Base-by-base conservation (phyloP, 1,140 invertebrate genomes). In the Periplaneta americana region DNA sequence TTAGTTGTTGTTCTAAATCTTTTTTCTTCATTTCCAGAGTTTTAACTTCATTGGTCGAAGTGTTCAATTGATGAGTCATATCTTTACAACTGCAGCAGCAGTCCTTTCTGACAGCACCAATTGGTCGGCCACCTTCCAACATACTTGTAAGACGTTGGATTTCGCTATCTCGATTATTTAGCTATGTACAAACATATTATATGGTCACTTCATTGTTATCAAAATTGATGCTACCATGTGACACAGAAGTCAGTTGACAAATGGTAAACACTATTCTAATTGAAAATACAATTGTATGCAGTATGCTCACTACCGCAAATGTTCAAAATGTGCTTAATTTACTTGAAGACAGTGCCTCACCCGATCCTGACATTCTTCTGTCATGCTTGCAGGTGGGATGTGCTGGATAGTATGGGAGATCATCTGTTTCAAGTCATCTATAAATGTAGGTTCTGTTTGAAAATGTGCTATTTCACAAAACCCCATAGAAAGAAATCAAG, bases 41-140 rank as follows among this genome's bases (percentile, higher is more conserved):
- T 80, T 87, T 87, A 13, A 92, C 84, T 85, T 93, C 89, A 84
- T 88, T 80, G 11, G 86, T 84, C 15, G 48, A 35, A 75, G 66
- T 37, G 35, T 83, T 82, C 31, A 39, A 83, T 84, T 87, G 36
- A 77, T 85, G 84, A 84, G 86, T 82, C 80, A 85, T 85, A 74
- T 90, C 89, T 33, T 87, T 82, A 84, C 90, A 89, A 83, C 88
- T 86, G 85, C 88, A 90, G 82, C 87, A 90, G 86, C 90, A 92
- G 84, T 93, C 92, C 86, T 89, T 91, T 83, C 84, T 89, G 37
- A 92, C 84, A 3, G 90, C 91, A 76, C 85, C 85, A 77, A 91
- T 85, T 0, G 92, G 90, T 85, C 91, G 89, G 34, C 92, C 92
- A 80, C 91, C 91, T 88, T 94, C 92, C 80, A 93, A 85, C 84